Percentiles rank a stretch among this genome's conserved stretches.
Conservation (phyloP, 1,140 invertebrate genomes). For the Stegodyphus dumicola region DNA sequence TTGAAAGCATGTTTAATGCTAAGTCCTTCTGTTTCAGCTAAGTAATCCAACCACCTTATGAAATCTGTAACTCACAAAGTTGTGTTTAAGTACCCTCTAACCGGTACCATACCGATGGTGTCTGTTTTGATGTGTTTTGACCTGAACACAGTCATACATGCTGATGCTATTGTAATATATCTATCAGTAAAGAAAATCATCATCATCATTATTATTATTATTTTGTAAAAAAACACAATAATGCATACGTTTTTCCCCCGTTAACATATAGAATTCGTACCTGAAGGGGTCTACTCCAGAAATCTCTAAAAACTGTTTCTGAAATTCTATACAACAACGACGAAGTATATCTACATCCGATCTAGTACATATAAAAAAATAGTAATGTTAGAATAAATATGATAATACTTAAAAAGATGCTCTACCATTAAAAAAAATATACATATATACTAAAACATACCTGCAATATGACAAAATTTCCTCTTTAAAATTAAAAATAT, state of each 20-base stretch:
- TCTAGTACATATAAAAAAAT: not conserved
- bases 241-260: not conserved
- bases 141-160: constrained; percentile 29
- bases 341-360: constrained; percentile 33
- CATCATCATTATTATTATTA: not conserved
- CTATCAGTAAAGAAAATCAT: not conserved
- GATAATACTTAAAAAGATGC: not conserved
- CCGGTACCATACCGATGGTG: constrained; percentile 44
- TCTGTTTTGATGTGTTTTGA: not conserved
- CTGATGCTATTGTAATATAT: constrained; percentile 29
- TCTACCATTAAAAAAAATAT: not conserved
- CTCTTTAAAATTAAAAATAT: not conserved
- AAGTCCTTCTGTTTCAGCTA: constrained; percentile 17
- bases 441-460: not conserved
- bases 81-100: constrained; percentile 20
- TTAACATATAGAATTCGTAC: not conserved
- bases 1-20: constrained; percentile 37
- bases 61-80: not conserved
- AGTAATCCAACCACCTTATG: constrained; percentile 42
- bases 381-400: not conserved
- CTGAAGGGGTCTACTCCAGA: constrained; percentile 1
- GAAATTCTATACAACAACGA: constrained; percentile 23
- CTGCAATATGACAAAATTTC: not conserved
- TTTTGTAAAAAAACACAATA: not conserved
- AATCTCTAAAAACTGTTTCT: not conserved